Conservation (phyloP, 1,140 invertebrate genomes). For the Drosophila navojoa region DNA sequence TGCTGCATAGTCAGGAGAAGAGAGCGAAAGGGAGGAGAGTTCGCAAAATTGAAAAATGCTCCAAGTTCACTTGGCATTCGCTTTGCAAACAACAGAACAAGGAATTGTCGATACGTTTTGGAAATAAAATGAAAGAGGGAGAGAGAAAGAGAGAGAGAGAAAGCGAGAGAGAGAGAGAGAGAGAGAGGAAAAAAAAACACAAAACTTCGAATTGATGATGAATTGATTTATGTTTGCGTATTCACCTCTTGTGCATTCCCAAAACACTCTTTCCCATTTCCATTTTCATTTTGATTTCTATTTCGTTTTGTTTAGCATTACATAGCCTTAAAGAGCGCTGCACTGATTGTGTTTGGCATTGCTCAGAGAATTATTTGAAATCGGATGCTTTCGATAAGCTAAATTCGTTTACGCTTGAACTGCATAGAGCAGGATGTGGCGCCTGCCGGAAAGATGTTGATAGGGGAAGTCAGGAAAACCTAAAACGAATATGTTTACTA, state of each 20-base stretch:
- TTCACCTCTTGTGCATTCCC: constrained; percentile 18
- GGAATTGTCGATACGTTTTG: constrained; percentile 32
- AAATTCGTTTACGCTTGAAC: constrained; percentile 18
- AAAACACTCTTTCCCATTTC: constrained; percentile 15
- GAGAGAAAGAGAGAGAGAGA: constrained; percentile 4
- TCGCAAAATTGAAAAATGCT: constrained; percentile 54
- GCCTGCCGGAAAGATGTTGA: not conserved
- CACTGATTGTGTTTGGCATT: constrained; percentile 24
- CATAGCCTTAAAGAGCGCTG: constrained; percentile 1
- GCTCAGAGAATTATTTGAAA: constrained; percentile 25
- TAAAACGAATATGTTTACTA: too few relatives aligned
- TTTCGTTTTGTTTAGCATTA: not conserved
- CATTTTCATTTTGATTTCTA: constrained; percentile 18
- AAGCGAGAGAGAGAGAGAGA: constrained; percentile 8
- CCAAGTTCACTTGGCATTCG: constrained; percentile 52
- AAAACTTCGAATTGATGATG: constrained; percentile 52
- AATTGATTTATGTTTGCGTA: constrained; percentile 62
- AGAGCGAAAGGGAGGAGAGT: not conserved
- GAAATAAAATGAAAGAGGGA: constrained; percentile 5
- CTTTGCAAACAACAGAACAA: constrained; percentile 49
- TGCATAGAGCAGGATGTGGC: not conserved
- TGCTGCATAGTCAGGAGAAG: constrained; percentile 27
- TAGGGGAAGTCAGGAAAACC: not conserved
- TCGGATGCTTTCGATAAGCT: constrained; percentile 16
- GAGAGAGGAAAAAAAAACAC: not conserved